Evolutionary conservation across 2,888 invertebrate genomes (phyloP).

Genomic region (Synergus japonicus): DNA sequence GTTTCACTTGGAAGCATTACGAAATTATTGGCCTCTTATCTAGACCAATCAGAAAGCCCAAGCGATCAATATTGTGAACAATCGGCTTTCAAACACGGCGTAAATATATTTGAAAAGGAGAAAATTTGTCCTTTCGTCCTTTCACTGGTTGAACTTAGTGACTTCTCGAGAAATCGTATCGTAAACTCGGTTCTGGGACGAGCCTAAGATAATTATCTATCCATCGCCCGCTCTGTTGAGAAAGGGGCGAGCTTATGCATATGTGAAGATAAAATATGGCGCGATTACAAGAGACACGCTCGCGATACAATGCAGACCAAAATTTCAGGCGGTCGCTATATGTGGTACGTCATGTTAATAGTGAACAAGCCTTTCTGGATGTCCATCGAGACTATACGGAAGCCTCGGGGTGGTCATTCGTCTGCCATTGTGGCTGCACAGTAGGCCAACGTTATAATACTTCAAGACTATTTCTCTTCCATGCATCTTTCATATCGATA

Average conservation of each 20-base stretch:
- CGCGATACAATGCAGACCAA: constrained; percentile 12
- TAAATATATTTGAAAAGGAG: constrained; percentile 10
- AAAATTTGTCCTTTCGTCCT: constrained; percentile 14
- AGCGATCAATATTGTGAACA: neutral
- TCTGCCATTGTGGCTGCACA: constrained; percentile 63
- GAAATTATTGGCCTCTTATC: neutral
- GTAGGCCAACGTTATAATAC: constrained; percentile 52
- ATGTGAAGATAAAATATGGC: constrained; percentile 5
- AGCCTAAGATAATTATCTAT: constrained; percentile 12
- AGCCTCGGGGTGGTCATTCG: constrained; percentile 60
- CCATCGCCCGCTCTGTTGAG: constrained; percentile 10
- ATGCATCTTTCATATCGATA: neutral
- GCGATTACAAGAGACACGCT: constrained; percentile 8
- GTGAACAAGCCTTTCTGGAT: constrained; percentile 2
- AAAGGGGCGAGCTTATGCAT: constrained; percentile 2
- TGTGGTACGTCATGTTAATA: constrained; percentile 5
- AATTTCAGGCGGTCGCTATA: neutral
- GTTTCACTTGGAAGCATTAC: neutral
- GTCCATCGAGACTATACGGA: constrained; percentile 53
- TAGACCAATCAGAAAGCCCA: neutral
- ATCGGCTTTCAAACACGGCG: constrained; percentile 5
- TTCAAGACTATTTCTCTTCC: constrained; percentile 16
- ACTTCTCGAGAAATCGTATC: constrained; percentile 42
- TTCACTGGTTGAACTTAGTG: constrained; percentile 18
- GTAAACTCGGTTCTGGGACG: constrained; percentile 5